Evolutionary conservation across 2,797 vertebrate genomes (phyloP).

Genomic region (Ptychobarbus kaznakovi): DNA sequence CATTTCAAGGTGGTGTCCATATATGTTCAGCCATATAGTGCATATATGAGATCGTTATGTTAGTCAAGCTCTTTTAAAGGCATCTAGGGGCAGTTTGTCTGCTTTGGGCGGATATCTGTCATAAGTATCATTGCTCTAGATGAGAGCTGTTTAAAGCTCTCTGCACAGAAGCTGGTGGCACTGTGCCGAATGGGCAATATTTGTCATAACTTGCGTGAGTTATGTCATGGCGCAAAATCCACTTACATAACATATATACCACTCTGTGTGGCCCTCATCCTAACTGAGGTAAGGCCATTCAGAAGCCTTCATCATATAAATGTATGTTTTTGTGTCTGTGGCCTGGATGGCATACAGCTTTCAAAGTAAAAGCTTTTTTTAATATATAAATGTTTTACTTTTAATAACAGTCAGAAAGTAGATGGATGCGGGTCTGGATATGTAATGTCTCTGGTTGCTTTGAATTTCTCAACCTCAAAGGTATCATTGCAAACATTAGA

Average conservation of each 20-base stretch:
- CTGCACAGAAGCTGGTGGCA: neutral
- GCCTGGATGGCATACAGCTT: neutral
- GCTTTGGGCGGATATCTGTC: conserved; percentile 17
- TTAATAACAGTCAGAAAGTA: neutral
- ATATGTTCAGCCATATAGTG: neutral
- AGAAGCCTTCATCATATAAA: neutral
- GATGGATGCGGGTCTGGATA: neutral
- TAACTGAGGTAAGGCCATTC: neutral
- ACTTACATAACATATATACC: conserved; percentile 50
- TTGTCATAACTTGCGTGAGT: conserved; percentile 34
- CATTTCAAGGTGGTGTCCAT: neutral
- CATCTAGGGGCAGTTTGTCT: neutral
- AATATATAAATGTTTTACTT: neutral
- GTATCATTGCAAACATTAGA: neutral
- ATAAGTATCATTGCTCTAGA: conserved; percentile 8
- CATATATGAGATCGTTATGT: neutral
- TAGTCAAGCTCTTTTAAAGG: neutral
- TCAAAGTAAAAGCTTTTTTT: conserved; percentile 3
- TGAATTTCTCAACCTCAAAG: neutral
- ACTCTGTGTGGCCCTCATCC: conserved; percentile 30
- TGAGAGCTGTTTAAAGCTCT: conserved; percentile 1
- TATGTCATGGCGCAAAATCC: conserved; percentile 51
- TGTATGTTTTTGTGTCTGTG: neutral
- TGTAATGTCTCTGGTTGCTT: neutral
- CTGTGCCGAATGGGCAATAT: conserved; percentile 1